A percentile compares a stretch with the other conserved stretches of the same genome.
phyloP scores from a whole-genome alignment of 2,797 vertebrate species.

The Gallinago nigripennis region DNA sequence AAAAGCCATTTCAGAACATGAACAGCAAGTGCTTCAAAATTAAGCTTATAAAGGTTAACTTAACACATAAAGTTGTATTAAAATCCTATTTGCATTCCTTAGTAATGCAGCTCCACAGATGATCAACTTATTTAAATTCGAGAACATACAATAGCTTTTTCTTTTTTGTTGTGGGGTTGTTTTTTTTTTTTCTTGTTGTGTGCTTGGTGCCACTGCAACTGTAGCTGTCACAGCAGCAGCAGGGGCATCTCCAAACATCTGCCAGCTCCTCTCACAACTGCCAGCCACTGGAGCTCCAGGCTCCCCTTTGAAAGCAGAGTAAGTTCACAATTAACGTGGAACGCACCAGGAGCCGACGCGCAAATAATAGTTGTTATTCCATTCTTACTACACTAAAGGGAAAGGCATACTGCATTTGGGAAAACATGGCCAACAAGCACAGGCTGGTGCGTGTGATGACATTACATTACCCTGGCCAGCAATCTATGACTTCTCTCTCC shows the following conservation, averaged over 20 bases:
- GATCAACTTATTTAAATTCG: not conserved
- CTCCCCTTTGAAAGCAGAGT: not conserved
- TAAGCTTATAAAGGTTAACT: not conserved
- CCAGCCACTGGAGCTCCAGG: rapidly evolving
- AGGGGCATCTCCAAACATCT: not conserved
- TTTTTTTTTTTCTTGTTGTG: not conserved
- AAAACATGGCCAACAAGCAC: not conserved
- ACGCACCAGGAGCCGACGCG: rapidly evolving
- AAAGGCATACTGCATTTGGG: not conserved
- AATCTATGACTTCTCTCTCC: not conserved
- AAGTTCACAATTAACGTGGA: not conserved
- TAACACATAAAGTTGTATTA: not conserved
- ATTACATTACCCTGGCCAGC: not conserved
- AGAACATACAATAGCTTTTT: not conserved
- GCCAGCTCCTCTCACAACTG: not conserved
- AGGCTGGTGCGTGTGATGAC: not conserved
- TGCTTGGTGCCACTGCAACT: not conserved
- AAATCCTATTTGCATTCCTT: not conserved
- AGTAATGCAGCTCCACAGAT: not conserved
- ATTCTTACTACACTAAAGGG: not conserved
- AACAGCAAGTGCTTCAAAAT: not conserved
- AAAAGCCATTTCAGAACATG: not conserved
- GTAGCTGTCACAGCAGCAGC: rapidly evolving
- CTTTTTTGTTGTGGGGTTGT: too few species aligned
- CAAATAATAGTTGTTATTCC: not conserved